These are phyloP conservation scores for Clusia tigrina DNA, from an alignment of 2,888 invertebrate species.

Conservation along the genomic window DNA sequence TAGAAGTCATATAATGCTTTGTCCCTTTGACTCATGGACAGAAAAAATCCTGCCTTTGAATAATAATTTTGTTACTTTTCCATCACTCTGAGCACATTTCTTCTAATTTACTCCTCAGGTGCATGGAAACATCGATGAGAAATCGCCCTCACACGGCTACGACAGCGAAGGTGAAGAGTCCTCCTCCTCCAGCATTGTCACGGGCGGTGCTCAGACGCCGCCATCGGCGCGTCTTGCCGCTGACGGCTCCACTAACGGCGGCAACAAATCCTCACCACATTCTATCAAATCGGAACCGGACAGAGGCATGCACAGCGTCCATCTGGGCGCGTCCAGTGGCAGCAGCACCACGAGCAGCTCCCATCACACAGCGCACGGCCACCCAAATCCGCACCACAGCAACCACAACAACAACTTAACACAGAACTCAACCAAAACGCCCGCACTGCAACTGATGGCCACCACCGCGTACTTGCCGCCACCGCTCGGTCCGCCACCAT, in stretches of 20 bases:
- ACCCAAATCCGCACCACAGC: slow-evolving; percentile 24
- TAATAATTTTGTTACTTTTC: background rate
- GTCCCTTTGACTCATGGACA: no score
- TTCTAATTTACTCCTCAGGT: slow-evolving; percentile 69
- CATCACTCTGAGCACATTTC: background rate
- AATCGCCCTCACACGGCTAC: slow-evolving; percentile 75
- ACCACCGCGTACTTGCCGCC: slow-evolving; percentile 61
- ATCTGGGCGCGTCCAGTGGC: slow-evolving; percentile 57
- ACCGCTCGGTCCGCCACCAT: slow-evolving; percentile 60
- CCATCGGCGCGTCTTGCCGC: slow-evolving; percentile 54
- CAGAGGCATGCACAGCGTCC: slow-evolving; percentile 47
- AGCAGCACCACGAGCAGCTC: slow-evolving; percentile 54
- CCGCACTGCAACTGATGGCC: slow-evolving; percentile 58
- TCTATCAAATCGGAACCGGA: slow-evolving; percentile 63
- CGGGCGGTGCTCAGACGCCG: slow-evolving; percentile 64
- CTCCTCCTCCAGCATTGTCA: slow-evolving; percentile 73
- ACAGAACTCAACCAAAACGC: slow-evolving; percentile 50
- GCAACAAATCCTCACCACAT: slow-evolving; percentile 61
- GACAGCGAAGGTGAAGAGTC: slow-evolving; percentile 92
- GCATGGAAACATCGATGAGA: slow-evolving; percentile 74
- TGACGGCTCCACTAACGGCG: slow-evolving; percentile 33
- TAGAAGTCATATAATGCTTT: no score
- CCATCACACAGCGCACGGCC: slow-evolving; percentile 44
- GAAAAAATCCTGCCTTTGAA: no score
- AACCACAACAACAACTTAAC: slow-evolving; percentile 34